Evolutionary conservation across 2,888 invertebrate species (phyloP).

Genomic region (Halictus quadricinctus): DNA sequence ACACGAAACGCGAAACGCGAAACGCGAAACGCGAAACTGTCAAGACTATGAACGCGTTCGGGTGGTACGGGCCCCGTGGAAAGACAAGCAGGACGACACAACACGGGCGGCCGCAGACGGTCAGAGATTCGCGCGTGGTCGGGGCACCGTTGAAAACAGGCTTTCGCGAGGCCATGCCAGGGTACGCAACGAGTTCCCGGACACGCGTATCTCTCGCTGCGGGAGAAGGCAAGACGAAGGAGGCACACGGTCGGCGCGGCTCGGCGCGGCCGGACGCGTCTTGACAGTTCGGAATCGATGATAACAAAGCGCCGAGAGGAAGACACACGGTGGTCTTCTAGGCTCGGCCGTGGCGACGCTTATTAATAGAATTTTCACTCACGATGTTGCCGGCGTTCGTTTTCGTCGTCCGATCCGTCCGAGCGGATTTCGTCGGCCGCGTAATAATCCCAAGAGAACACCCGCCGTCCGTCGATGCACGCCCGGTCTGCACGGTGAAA

Average conservation of each 20-base stretch:
- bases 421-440: not conserved
- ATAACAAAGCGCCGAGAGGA: constrained; percentile 1
- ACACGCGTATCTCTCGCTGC: constrained; percentile 37
- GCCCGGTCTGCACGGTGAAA: constrained; percentile 35
- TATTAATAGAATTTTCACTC: constrained; percentile 56
- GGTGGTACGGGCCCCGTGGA: not conserved
- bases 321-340: not conserved
- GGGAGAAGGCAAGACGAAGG: constrained; percentile 7
- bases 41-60: constrained; percentile 27
- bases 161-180: constrained; percentile 37
- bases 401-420: not conserved
- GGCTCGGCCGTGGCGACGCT: not conserved
- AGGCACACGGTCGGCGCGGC: not conserved
- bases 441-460: constrained; percentile 22
- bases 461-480: constrained; percentile 38
- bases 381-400: constrained; percentile 27
- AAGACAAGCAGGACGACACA: constrained; percentile 22
- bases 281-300: constrained; percentile 47
- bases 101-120: not conserved
- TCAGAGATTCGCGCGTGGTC: not conserved
- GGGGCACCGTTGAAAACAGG: not conserved
- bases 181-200: constrained; percentile 41
- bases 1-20: constrained; percentile 3
- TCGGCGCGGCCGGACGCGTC: not conserved
- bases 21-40: constrained; percentile 42